phyloP scores from a whole-genome alignment of 2,797 vertebrate species.

The Leuciscus waleckii region DNA sequence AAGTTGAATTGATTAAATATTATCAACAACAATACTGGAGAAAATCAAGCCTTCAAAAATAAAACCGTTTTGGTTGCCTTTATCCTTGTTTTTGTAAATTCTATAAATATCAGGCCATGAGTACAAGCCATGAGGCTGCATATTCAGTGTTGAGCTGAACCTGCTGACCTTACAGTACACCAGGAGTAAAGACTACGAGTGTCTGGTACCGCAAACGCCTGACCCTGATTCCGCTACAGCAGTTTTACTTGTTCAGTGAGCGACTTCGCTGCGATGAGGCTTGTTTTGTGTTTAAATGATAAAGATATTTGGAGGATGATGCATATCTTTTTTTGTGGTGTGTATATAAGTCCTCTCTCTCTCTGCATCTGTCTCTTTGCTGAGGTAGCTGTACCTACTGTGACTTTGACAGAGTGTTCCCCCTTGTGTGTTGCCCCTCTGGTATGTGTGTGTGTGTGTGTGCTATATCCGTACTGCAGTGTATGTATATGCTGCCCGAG shows the following conservation, averaged over 20 bases:
- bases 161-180: slow-evolving; percentile 57
- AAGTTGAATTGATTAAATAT: not conserved
- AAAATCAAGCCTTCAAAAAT: not conserved
- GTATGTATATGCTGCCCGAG: slow-evolving; percentile 22
- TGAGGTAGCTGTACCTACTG: slow-evolving; percentile 82
- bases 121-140: slow-evolving; percentile 49
- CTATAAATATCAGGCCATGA: slow-evolving; percentile 52
- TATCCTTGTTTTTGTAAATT: slow-evolving; percentile 4
- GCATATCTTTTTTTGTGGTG: not conserved
- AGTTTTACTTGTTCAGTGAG: not conserved
- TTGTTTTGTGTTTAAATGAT: not conserved
- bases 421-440: slow-evolving; percentile 53
- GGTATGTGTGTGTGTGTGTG: not conserved
- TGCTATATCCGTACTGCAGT: slow-evolving; percentile 39
- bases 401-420: slow-evolving; percentile 84
- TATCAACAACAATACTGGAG: not conserved
- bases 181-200: slow-evolving; percentile 42
- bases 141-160: slow-evolving; percentile 54
- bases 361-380: slow-evolving; percentile 73
- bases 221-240: slow-evolving; percentile 1
- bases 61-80: not conserved
- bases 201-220: not conserved
- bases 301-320: not conserved
- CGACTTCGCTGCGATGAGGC: not conserved
- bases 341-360: not conserved